Evolutionary conservation across 2,888 invertebrate genomes (phyloP), one percentile per base, ranked within the genome.

Genomic region (Papilio gigon): DNA sequence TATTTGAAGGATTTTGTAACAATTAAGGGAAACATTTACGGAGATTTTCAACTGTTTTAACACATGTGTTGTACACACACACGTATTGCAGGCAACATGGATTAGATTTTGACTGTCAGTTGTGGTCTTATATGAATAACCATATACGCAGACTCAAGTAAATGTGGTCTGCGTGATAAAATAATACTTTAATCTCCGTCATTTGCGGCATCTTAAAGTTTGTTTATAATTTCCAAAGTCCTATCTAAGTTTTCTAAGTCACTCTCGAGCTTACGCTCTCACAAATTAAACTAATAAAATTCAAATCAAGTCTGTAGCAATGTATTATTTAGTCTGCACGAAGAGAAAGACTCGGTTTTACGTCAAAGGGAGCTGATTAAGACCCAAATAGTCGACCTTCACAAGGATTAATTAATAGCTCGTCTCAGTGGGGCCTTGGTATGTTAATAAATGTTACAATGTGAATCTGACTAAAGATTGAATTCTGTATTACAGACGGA

Each of bases 371-470:
- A 63, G 22, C 33, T 63, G 50, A 63, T 63, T 63, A 63, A 63
- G 50, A 22, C 63, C n/a, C 14, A 25, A 35, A 62, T 53, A 53
- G 25, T 53, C 35, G 35, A 50, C 63, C 47, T 63, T 50, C 47
- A 35, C 47, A 47, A 37, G 42, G 65, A 58, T 56, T 58, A 65
- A 65, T 65, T 58, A 65, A 58, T 42, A 30, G 14, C 27, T 27
- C 65, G 56, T 65, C 65, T 65, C 56, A 33, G 20, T 25, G 65
- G 56, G 42, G 42, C 65, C 58, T 27, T 30, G 42, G 44, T 65
- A 58, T 58, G 65, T 58, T 65, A 65, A 42, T 65, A 58, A 58
- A 42, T 33, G 42, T 40, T 40, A 65, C 58, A 58, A 20, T 40
- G 6, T 27, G 6, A 40, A 33, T 50, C 56, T 56, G 11, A 30